Percentiles rank a stretch among this genome's conserved stretches.
phyloP scores from a whole-genome alignment of 2,797 vertebrate genomes.

The Otolemur crassicaudatus region DNA sequence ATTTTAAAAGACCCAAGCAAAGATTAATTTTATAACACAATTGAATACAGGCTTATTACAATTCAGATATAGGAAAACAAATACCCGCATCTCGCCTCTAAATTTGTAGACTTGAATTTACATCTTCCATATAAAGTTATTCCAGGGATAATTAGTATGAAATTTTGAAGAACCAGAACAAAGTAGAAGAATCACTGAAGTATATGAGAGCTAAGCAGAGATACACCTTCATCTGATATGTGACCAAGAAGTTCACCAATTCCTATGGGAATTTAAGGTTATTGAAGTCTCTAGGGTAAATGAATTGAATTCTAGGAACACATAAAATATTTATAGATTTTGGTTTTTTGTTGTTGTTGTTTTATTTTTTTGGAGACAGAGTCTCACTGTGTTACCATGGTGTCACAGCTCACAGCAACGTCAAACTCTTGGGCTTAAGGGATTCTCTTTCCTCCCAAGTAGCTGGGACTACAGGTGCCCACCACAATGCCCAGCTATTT shows the following conservation, averaged over 20 bases:
- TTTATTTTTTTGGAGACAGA: no score
- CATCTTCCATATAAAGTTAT: background rate
- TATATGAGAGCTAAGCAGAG: background rate
- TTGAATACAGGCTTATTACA: background rate
- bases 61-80: background rate
- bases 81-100: background rate
- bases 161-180: background rate
- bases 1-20: background rate
- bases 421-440: no score
- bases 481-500: no score
- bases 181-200: background rate
- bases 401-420: no score
- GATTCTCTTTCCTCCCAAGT: no score
- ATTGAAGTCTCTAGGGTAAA: background rate
- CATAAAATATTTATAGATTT: background rate
- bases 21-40: background rate
- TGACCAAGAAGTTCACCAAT: background rate
- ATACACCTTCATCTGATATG: background rate
- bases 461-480: no score
- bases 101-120: background rate
- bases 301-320: background rate
- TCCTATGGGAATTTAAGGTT: background rate
- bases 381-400: no score
- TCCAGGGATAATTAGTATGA: background rate
- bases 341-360: no score